Evolutionary conservation across 2,888 invertebrate genomes (phyloP).

Genomic region (Elysia crispata): DNA sequence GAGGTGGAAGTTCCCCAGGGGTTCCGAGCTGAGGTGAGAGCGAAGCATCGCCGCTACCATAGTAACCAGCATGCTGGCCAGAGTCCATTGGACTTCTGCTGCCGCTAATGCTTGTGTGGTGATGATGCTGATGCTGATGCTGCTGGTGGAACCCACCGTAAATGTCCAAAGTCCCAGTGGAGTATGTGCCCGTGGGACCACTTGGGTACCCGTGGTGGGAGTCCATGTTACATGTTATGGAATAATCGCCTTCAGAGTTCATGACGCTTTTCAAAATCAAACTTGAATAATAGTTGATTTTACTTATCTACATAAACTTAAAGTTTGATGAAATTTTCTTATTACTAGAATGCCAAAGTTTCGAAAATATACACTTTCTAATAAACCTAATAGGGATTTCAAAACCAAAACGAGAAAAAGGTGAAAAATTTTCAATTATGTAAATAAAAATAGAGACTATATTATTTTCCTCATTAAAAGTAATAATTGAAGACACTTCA

Average conservation of each 20-base stretch:
- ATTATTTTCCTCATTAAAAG: too few species aligned
- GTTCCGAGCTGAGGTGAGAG: conserved; percentile 44
- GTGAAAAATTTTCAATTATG: too few species aligned
- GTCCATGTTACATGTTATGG: conserved; percentile 74
- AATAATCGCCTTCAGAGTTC: conserved; percentile 75
- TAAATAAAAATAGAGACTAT: too few species aligned
- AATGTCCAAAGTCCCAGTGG: conserved; percentile 19
- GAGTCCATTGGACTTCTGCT: conserved; percentile 33
- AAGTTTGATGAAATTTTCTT: too few species aligned
- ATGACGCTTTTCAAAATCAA: conserved; percentile 52
- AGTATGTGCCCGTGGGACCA: conserved; percentile 12
- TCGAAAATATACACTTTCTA: too few species aligned
- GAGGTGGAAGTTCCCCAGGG: conserved; percentile 39
- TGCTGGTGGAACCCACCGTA: conserved; percentile 67
- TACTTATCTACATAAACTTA: too few species aligned
- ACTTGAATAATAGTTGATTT: too few species aligned
- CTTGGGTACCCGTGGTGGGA: conserved; percentile 60
- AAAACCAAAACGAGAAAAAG: too few species aligned
- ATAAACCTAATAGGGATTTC: too few species aligned
- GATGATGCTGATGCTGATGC: conserved; percentile 67
- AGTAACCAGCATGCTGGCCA: conserved; percentile 17
- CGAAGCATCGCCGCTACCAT: conserved; percentile 27
- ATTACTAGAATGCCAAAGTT: too few species aligned
- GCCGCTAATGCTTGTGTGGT: conserved; percentile 36
- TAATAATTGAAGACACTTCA: too few species aligned